Evolutionary conservation across 2,797 vertebrate genomes (phyloP).

Genomic region (Myotis daubentonii): DNA sequence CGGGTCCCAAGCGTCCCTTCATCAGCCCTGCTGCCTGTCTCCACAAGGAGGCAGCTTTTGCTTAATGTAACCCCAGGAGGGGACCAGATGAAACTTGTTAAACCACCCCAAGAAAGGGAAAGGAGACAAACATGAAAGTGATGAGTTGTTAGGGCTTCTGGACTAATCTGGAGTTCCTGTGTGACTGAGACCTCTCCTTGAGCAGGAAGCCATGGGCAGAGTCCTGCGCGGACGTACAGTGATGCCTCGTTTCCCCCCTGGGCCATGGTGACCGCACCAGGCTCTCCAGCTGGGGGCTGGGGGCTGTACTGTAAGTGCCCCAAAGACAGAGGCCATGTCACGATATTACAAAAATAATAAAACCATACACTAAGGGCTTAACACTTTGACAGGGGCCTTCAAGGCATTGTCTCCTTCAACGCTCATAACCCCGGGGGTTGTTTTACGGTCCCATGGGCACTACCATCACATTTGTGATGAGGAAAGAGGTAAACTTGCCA

Average conservation of each 20-base stretch:
- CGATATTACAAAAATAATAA: background rate
- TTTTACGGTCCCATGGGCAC: background rate
- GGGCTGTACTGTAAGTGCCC: background rate
- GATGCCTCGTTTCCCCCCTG: background rate
- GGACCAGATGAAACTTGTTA: background rate
- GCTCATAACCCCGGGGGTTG: background rate
- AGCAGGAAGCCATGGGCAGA: background rate
- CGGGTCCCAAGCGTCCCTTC: background rate
- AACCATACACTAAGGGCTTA: background rate
- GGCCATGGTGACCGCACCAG: background rate
- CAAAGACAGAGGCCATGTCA: background rate
- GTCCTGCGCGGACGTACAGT: fast-evolving
- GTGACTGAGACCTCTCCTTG: background rate
- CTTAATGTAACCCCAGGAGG: background rate
- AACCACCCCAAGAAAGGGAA: background rate
- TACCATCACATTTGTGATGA: background rate
- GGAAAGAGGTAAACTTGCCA: slow-evolving; percentile 9
- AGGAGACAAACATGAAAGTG: background rate
- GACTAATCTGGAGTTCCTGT: background rate
- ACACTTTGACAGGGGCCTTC: background rate
- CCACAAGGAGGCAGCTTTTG: background rate
- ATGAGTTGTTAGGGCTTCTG: background rate
- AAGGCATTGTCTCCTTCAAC: background rate
- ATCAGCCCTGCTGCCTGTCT: background rate
- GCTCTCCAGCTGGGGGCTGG: background rate